Conservation (phyloP, 1,140 invertebrate genomes). For the Tetramorium simillimum region DNA sequence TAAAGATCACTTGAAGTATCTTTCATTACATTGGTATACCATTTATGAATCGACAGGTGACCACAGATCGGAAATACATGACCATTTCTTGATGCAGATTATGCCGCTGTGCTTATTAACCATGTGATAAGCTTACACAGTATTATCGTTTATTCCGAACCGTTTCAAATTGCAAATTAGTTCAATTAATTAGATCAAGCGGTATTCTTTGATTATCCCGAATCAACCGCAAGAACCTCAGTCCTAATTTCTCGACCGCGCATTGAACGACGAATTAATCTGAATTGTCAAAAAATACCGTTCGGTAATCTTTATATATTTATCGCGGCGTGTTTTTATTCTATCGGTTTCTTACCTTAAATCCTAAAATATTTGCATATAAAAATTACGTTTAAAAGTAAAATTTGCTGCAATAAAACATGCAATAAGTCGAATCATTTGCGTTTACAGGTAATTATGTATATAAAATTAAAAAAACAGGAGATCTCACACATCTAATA, state of each 20-base stretch:
- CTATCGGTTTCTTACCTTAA: not conserved
- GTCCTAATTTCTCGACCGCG: not conserved
- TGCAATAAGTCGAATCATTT: not conserved
- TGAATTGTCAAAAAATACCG: not conserved
- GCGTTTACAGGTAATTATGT: not conserved
- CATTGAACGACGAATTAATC: slow-evolving; percentile 2
- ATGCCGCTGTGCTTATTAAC: slow-evolving; percentile 1
- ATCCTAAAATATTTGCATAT: not conserved
- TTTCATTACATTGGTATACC: not conserved
- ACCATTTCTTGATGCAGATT: not conserved
- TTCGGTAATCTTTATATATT: not conserved
- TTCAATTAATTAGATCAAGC: slow-evolving; percentile 1
- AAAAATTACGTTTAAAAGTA: too few species aligned
- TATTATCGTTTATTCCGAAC: not conserved
- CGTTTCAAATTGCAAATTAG: slow-evolving; percentile 46
- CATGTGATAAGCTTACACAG: not conserved
- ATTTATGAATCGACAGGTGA: not conserved
- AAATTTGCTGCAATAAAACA: not conserved
- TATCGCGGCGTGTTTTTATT: not conserved
- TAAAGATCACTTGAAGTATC: slow-evolving; percentile 21
- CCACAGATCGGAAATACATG: not conserved
- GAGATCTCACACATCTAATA: not conserved
- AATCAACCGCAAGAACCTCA: not conserved
- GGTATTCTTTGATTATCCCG: slow-evolving; percentile 7
- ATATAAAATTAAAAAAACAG: too few species aligned